A percentile compares a stretch with the other conserved stretches of the same genome.
Conservation (phyloP, 2,797 vertebrate genomes). For the Neoniphon sammara region DNA sequence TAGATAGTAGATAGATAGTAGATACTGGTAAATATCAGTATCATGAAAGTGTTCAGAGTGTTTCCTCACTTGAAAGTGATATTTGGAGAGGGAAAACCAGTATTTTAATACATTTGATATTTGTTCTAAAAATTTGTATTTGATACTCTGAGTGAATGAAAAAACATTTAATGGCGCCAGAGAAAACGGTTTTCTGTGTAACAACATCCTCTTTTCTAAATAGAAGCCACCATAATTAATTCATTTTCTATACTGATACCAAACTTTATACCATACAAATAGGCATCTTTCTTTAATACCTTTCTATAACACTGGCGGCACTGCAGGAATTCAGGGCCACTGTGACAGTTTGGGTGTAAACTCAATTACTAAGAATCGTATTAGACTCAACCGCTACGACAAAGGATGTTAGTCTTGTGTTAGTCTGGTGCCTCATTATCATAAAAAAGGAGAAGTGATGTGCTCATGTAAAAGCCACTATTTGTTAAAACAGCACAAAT, state of each 20-base stretch:
- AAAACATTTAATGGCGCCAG: too few relatives aligned
- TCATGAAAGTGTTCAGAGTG: too few relatives aligned
- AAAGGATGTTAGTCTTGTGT: constrained; percentile 28
- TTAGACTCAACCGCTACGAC: constrained; percentile 39
- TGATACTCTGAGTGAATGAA: not conserved
- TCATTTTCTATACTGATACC: too few relatives aligned
- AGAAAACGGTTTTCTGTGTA: not conserved
- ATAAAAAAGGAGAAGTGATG: constrained; percentile 55
- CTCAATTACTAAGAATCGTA: not conserved
- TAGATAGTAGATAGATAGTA: too few relatives aligned
- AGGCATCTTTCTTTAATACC: not conserved
- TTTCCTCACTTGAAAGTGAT: too few relatives aligned
- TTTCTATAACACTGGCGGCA: not conserved
- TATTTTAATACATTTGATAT: not conserved
- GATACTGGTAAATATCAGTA: too few relatives aligned
- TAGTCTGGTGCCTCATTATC: constrained; percentile 8
- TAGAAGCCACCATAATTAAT: too few relatives aligned
- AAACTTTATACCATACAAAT: not conserved
- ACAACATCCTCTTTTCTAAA: not conserved
- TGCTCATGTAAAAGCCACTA: not conserved
- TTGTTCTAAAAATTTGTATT: not conserved
- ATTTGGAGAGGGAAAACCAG: too few relatives aligned
- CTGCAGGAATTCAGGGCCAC: not conserved
- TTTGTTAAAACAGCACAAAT: constrained; percentile 5
- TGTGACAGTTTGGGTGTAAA: not conserved